Evolutionary conservation across 1,140 invertebrate genomes (phyloP).

Genomic region (Rhopalosiphum maidis): DNA sequence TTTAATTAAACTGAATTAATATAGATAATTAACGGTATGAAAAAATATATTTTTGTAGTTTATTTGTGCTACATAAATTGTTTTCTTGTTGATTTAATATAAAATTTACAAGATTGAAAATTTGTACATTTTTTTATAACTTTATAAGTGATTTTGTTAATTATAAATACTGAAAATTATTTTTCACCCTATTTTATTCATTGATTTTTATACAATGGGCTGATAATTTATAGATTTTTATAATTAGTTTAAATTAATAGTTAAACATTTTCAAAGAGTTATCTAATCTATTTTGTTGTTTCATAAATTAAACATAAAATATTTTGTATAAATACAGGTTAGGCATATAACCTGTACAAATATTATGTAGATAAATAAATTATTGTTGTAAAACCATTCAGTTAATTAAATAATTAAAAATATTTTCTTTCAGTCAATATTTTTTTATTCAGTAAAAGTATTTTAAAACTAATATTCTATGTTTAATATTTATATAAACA

Average conservation of each 20-base stretch:
- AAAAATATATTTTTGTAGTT: background rate
- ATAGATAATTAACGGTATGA: background rate
- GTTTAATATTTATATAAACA: too few species aligned
- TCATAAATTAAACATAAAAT: background rate
- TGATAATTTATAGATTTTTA: background rate
- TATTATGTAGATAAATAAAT: background rate
- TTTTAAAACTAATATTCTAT: background rate
- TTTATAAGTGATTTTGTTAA: background rate
- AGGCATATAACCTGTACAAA: background rate
- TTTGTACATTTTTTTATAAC: background rate
- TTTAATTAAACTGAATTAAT: background rate
- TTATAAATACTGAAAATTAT: constrained; percentile 18
- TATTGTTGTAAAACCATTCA: background rate
- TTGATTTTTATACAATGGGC: background rate
- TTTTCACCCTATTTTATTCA: background rate
- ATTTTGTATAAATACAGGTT: background rate
- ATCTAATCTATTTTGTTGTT: background rate
- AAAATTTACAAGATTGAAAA: background rate
- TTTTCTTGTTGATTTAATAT: constrained; percentile 1
- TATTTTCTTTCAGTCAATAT: too few species aligned
- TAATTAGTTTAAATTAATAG: background rate
- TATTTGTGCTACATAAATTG: background rate
- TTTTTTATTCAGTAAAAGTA: background rate
- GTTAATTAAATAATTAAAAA: background rate
- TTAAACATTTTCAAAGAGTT: background rate